phyloP scores from a whole-genome alignment of 2,797 vertebrate genomes.

The Pteronotus mesoamericanus region DNA sequence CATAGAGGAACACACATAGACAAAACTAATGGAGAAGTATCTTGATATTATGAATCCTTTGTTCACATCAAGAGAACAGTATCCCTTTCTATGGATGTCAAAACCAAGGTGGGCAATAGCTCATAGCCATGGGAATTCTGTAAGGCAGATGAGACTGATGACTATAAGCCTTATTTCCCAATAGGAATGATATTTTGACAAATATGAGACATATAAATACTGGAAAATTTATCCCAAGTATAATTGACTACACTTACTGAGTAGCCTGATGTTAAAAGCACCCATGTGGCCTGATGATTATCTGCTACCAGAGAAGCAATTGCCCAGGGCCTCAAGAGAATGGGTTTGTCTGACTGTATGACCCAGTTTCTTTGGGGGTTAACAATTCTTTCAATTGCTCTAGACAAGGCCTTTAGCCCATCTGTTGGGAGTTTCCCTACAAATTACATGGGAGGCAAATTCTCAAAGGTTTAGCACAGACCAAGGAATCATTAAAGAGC shows the following conservation, averaged over 20 bases:
- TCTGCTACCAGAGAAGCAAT: neutral
- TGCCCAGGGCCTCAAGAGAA: constrained; percentile 8
- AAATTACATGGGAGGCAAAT: neutral
- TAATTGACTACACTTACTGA: neutral
- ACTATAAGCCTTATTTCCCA: neutral
- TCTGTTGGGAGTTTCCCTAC: constrained; percentile 26
- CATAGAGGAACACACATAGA: neutral
- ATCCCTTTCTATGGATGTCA: neutral
- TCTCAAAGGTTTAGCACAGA: constrained; percentile 20
- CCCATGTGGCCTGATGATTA: neutral
- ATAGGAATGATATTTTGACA: neutral
- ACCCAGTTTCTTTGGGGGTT: constrained; percentile 26
- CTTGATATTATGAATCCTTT: neutral
- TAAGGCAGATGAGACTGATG: neutral
- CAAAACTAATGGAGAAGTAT: neutral
- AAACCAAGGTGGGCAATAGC: neutral
- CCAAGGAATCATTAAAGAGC: neutral
- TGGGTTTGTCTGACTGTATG: neutral
- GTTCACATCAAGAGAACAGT: neutral
- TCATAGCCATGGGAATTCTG: neutral
- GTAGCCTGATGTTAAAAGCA: constrained; percentile 3
- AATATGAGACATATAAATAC: neutral
- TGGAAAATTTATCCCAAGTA: constrained; percentile 3
- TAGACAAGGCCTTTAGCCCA: constrained; percentile 35
- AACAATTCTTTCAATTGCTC: constrained; percentile 40